Conservation (phyloP, 1,140 invertebrate genomes). For the Penaeus chinensis region DNA sequence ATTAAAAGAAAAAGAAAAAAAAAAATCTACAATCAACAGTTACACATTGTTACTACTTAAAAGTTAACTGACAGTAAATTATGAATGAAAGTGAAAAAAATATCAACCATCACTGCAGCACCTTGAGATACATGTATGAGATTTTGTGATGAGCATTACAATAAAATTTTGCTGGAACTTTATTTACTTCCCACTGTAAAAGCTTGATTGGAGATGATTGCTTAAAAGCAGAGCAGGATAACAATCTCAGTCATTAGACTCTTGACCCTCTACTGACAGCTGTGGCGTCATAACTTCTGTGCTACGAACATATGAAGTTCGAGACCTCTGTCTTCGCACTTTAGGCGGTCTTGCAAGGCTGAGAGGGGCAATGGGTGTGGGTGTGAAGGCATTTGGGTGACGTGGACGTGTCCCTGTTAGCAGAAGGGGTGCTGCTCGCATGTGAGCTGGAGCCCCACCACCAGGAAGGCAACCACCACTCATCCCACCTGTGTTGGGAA, state of each 20-base stretch:
- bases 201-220: constrained; percentile 47
- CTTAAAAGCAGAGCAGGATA: constrained; percentile 48
- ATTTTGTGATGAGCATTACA: constrained; percentile 53
- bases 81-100: constrained; percentile 22
- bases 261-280: constrained; percentile 57
- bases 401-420: constrained; percentile 49
- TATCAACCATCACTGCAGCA: constrained; percentile 55
- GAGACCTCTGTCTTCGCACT: constrained; percentile 56
- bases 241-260: constrained; percentile 50
- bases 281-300: constrained; percentile 54
- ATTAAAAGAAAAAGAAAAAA: too few relatives aligned
- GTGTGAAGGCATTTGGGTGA: constrained; percentile 59
- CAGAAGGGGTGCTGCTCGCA: constrained; percentile 46
- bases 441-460: constrained; percentile 49
- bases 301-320: constrained; percentile 52
- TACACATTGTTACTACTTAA: constrained; percentile 22
- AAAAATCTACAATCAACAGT: constrained; percentile 28
- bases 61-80: constrained; percentile 48
- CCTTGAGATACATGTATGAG: constrained; percentile 33
- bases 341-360: constrained; percentile 58
- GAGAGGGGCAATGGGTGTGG: constrained; percentile 52
- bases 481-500: constrained; percentile 59
- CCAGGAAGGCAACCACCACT: constrained; percentile 53
- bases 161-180: too few relatives aligned
- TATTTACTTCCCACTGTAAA: constrained; percentile 38